phyloP scores from a whole-genome alignment of 2,797 vertebrate genomes.

The Notamacropus eugenii region DNA sequence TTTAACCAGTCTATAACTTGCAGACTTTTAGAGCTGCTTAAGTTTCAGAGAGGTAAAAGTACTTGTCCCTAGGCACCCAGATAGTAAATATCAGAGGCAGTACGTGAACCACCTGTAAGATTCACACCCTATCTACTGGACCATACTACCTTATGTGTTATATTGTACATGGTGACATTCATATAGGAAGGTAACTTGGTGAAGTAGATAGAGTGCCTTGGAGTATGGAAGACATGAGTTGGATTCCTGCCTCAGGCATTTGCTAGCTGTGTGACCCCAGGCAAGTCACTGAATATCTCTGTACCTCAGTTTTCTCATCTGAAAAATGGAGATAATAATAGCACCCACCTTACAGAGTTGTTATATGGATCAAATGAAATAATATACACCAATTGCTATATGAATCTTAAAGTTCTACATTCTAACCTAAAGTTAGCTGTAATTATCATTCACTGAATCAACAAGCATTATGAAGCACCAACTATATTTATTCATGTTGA shows the following conservation, averaged over 20 bases:
- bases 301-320: neutral
- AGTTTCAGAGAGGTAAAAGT: neutral
- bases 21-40: neutral
- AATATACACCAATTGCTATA: neutral
- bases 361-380: neutral
- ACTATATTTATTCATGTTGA: neutral
- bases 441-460: neutral
- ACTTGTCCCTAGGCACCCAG: neutral
- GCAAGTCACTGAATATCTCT: neutral
- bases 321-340: neutral
- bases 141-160: neutral
- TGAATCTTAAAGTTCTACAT: neutral
- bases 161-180: neutral
- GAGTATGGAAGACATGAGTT: neutral
- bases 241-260: neutral
- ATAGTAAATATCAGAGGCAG: neutral
- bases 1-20: neutral
- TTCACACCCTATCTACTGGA: neutral
- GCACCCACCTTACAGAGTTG: neutral
- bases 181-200: neutral
- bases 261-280: neutral
- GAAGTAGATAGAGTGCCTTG: neutral
- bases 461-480: neutral
- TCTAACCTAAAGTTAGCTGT: neutral
- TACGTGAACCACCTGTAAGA: neutral